A percentile compares a stretch with the other conserved stretches of the same genome.
These are phyloP conservation scores for Calameuta pallipes DNA, from an alignment of 2,888 invertebrate species.

Conservation along the genomic window DNA sequence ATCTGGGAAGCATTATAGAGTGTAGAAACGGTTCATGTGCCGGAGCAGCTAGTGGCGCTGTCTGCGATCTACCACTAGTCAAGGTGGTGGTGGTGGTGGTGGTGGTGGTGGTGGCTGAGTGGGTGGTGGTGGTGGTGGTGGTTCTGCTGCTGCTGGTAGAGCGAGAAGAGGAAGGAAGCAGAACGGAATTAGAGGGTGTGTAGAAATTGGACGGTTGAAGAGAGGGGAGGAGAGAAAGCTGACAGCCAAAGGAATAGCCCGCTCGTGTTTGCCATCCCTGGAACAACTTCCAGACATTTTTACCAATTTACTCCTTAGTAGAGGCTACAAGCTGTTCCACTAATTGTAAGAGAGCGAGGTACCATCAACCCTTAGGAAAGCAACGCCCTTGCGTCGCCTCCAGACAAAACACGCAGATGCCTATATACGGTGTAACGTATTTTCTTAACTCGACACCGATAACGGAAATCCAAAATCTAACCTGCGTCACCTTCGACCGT, in stretches of 20 bases:
- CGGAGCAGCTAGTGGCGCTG: background rate
- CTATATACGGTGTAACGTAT: background rate
- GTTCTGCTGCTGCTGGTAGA: background rate
- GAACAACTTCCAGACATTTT: slow-evolving; percentile 52
- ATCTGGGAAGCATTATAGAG: background rate
- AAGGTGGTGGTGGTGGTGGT: background rate
- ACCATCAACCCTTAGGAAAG: background rate
- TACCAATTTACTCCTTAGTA: slow-evolving; percentile 49
- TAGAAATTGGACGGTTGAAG: background rate
- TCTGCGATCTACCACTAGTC: background rate
- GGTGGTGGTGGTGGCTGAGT: background rate
- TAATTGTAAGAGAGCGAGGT: background rate
- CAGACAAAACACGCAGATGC: background rate
- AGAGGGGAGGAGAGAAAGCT: slow-evolving; percentile 1
- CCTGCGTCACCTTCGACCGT: no score
- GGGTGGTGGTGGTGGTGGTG: background rate
- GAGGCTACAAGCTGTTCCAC: slow-evolving; percentile 1
- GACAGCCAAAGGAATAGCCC: slow-evolving; percentile 37
- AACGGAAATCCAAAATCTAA: no score
- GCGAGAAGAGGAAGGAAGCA: background rate
- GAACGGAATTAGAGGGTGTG: background rate
- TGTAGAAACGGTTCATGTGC: background rate
- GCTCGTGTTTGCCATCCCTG: slow-evolving; percentile 44
- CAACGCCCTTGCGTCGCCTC: background rate
- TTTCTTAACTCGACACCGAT: no score